Base-by-base conservation (phyloP, 1,140 invertebrate species). In the Drosophila serrata region DNA sequence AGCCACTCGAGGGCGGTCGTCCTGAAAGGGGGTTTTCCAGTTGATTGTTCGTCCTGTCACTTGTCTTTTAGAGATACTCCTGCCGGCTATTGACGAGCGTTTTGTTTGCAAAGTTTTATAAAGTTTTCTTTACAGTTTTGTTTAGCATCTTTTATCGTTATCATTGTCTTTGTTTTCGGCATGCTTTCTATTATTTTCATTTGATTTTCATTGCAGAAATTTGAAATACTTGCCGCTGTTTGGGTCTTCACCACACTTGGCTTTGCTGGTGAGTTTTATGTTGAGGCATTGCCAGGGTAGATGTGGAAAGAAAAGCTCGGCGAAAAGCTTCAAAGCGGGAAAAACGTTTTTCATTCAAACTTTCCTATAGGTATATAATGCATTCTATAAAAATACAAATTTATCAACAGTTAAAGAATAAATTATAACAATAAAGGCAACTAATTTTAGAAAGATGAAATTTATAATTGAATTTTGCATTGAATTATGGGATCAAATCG, bases 171-270 rank as follows among this genome's bases (percentile, higher is more conserved):
- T 49, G 6, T 24, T 33, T 29, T 1, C 1, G 4, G 7, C 1
- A n/a, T 6, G 5, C 22, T 57, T 33, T n/a, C 4, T 33, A 4
- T 19, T 13, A 42, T 53, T 65, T 33, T 2, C 2, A 19, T 58
- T 58, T 0, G 6, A 19, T 58, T 72, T 72, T 9, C 19, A 40
- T 15, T 37, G 37, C 6, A 3, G 4, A 9, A 22, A 43, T 72
- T 72, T 72, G 53, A 72, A 72, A 49, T 35, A 35, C 29, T 58
- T 58, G 68, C 68, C 65, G 68, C 68, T 72, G 51, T 22, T 72
- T 40, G 3, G 13, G 11, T 58, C 8, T 45, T 59, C 22, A 33
- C 65, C 51, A 40, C 17, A 15, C 4, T 12, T 11, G 27, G 43
- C 43, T 72, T 58, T 70, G 22, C 3, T 39, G 68, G 51, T 72